These are phyloP conservation scores for Oreohelix idahoensis DNA, from an alignment of 1,140 invertebrate species.

Conservation along the genomic window DNA sequence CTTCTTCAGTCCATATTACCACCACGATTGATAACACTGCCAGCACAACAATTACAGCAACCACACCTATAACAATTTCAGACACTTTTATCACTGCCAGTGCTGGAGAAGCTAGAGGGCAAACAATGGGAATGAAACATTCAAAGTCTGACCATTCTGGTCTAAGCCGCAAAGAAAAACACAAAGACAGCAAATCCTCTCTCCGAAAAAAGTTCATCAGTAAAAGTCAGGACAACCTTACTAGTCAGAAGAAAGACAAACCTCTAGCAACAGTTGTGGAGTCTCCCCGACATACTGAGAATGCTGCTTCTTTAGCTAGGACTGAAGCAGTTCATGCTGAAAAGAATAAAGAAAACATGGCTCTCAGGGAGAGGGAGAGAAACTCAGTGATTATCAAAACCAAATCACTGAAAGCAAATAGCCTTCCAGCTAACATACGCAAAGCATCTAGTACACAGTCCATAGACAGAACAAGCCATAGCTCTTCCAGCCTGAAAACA, in stretches of 20 bases:
- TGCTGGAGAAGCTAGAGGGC: not conserved
- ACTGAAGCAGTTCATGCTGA: constrained; percentile 39
- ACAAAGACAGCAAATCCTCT: not conserved
- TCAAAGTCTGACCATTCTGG: constrained; percentile 60
- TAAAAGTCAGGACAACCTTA: constrained; percentile 71
- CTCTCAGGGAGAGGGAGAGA: constrained; percentile 50
- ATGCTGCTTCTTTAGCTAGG: constrained; percentile 33
- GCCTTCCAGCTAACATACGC: constrained; percentile 49
- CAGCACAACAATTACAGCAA: not conserved
- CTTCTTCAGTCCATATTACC: not conserved
- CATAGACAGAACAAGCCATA: constrained; percentile 60
- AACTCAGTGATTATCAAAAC: constrained; percentile 46
- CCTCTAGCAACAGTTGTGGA: constrained; percentile 51
- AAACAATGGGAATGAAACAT: constrained; percentile 56
- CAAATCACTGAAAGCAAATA: constrained; percentile 39
- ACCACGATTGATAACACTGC: not conserved
- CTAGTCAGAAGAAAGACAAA: constrained; percentile 55
- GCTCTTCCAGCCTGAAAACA: constrained; percentile 38
- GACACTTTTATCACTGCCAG: not conserved
- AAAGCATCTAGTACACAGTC: constrained; percentile 69
- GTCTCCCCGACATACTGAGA: constrained; percentile 48
- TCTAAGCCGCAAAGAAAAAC: constrained; percentile 45
- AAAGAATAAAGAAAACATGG: constrained; percentile 45
- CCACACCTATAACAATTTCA: not conserved
- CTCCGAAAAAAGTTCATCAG: constrained; percentile 63